phyloP scores from a whole-genome alignment of 2,888 invertebrate genomes.

The Melinaea menophilus region DNA sequence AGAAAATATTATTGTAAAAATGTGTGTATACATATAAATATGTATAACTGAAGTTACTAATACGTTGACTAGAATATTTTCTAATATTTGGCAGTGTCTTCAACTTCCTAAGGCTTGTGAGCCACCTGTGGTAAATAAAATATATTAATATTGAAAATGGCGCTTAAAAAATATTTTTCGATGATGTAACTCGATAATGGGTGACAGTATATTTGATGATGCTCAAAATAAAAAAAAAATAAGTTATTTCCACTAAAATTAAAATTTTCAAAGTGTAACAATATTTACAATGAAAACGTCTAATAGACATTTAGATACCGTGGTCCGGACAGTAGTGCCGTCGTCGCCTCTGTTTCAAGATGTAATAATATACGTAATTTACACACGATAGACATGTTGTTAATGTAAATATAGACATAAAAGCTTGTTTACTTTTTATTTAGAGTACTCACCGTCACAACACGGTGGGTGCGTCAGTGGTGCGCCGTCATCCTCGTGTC shows the following conservation, averaged over 20 bases:
- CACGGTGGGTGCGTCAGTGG: constrained; percentile 59
- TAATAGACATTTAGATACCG: constrained; percentile 40
- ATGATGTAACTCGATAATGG: no score
- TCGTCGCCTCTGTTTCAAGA: constrained; percentile 57
- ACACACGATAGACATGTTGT: no score
- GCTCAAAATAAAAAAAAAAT: no score
- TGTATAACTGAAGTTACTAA: constrained; percentile 69
- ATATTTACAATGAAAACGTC: neutral
- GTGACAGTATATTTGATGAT: no score
- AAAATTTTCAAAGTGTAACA: neutral
- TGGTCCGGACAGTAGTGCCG: constrained; percentile 73
- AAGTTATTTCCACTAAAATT: no score
- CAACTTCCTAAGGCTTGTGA: constrained; percentile 76
- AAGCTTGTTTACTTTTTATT: neutral
- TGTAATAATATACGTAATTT: no score
- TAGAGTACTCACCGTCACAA: constrained; percentile 53
- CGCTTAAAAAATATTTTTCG: neutral
- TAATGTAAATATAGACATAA: no score
- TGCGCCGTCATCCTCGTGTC: constrained; percentile 71
- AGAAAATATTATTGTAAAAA: constrained; percentile 76
- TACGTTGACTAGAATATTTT: constrained; percentile 67
- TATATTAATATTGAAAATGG: neutral
- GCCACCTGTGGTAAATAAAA: constrained; percentile 55
- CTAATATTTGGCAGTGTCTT: constrained; percentile 59
- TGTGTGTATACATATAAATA: constrained; percentile 72